Evolutionary conservation across 2,888 invertebrate genomes (phyloP).

Genomic region (Noctua janthe): DNA sequence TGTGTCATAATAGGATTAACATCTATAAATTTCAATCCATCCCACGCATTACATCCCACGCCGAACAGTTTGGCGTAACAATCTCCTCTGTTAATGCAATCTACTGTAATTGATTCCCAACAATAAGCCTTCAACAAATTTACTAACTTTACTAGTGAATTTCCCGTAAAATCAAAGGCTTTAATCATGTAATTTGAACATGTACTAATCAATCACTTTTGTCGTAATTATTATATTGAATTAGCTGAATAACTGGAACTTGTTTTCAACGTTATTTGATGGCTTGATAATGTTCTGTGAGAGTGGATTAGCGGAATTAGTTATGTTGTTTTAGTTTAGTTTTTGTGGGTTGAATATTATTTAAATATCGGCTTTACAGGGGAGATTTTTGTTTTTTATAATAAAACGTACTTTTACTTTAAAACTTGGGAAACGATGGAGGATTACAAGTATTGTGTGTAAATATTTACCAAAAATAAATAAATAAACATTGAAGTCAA

Average conservation of each 20-base stretch:
- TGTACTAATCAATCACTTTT: conserved; percentile 58
- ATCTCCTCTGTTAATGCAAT: conserved; percentile 7
- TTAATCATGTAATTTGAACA: conserved; percentile 32
- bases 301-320: conserved; percentile 11
- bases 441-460: not conserved
- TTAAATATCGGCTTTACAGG: not conserved
- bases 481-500: not conserved
- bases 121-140: conserved; percentile 6
- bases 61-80: not conserved
- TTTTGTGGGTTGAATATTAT: conserved; percentile 9
- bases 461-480: no score
- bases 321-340: conserved; percentile 3
- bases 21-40: not conserved
- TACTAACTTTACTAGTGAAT: conserved; percentile 21
- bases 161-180: conserved; percentile 11
- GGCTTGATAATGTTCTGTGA: conserved; percentile 1
- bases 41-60: not conserved
- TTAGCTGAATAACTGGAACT: conserved; percentile 35
- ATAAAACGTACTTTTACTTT: not conserved
- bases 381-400: not conserved
- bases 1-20: not conserved
- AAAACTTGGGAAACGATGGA: not conserved
- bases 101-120: not conserved
- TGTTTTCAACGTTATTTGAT: conserved; percentile 38
- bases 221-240: conserved; percentile 42